Evolutionary conservation across 2,113 vertebrate genomes (phyloP), one percentile per base, ranked within the genome.

Genomic region (Catharus fuscescens): DNA sequence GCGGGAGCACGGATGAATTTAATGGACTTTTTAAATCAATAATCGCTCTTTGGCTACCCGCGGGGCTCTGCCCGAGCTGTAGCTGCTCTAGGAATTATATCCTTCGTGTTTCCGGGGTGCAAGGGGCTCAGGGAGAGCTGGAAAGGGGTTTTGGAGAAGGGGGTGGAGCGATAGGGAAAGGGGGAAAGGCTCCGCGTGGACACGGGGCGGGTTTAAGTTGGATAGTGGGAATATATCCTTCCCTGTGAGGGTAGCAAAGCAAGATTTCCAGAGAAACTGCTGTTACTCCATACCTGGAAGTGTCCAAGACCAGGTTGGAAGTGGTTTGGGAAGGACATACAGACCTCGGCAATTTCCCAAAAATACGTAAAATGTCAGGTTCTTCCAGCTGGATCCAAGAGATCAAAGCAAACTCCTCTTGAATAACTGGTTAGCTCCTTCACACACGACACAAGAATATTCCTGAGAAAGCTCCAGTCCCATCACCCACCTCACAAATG

Each of bases 391-490:
- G 72, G 25, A 82, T 19, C 34, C 26, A 9, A 44, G 70, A 74
- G 26, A 20, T 20, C 31, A 16, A 48, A 67, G 47, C 52, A 19
- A 50, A 36, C 44, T 38, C 34, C 34, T 16, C 18, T 12, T 23
- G 69, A 40, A 34, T 18, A 5, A 18, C 45, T 16, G 17, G 1
- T 36, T 47, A 65, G 71, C 14, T n/a, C 47, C 44, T 92, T 45
- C 32, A 34, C 0, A 0, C 4, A 0, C 3, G 20, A 18, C 54
- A 8, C 20, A 2, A 29, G 65, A 5, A 14, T 7, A 21, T 7
- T n/a, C 38, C 57, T 0, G 6, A 38, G 42, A 34, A 25, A 84
- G 38, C 28, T 42, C 50, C 18, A 5, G 17, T 9, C 45, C 23
- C 4, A 1, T 25, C 50, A n/a, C 32, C 10, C 31, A 3, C 65